A percentile compares a stretch with the other conserved stretches of the same genome.
Conservation (phyloP, 2,888 invertebrate genomes). For the Eupithecia exiguata region DNA sequence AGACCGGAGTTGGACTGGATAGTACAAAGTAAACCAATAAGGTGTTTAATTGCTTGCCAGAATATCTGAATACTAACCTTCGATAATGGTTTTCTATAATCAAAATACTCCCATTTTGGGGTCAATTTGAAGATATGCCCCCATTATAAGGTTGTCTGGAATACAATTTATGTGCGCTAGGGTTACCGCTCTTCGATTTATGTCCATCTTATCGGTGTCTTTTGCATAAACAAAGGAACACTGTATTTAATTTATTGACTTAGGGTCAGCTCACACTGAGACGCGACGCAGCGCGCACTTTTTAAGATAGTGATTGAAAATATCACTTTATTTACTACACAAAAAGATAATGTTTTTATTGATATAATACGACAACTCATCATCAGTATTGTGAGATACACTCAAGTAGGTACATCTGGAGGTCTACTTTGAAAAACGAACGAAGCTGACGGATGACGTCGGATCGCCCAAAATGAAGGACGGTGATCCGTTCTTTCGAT, state of each 20-base stretch:
- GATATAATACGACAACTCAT: no score
- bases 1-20: neutral
- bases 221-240: constrained; percentile 29
- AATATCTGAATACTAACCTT: neutral
- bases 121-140: neutral
- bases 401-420: no score
- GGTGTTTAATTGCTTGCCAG: neutral
- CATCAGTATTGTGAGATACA: no score
- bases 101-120: neutral
- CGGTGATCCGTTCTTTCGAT: no score
- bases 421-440: no score
- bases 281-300: no score
- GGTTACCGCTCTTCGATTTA: constrained; percentile 44
- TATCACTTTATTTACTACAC: no score
- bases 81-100: neutral
- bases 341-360: no score
- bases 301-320: no score
- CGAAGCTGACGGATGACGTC: no score
- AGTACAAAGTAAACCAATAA: neutral
- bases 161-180: constrained; percentile 41
- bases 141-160: constrained; percentile 24
- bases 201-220: constrained; percentile 40
- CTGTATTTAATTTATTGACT: constrained; percentile 6
- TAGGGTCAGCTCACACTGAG: neutral
- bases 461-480: no score